Base-by-base conservation (phyloP, 92 coral and sea anemone genomes). In the Porites rus region DNA sequence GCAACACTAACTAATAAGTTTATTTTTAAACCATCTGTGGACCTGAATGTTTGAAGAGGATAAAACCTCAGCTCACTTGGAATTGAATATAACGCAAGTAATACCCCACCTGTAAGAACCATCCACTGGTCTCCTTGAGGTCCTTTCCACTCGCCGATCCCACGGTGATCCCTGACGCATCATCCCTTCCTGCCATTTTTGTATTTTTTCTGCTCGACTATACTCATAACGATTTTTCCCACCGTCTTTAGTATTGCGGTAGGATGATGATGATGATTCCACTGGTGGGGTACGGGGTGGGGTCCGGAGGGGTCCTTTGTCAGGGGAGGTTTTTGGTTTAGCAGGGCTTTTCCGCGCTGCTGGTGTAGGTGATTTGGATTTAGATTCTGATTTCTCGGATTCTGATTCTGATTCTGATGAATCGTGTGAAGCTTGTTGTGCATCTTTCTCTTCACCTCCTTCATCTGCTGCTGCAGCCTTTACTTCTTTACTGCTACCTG, bases 391-490 rank as follows among this genome's bases (percentile, higher is more conserved):
- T 51, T 80, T 50, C 9, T 81, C 81, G 13, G 92, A 69, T 31
- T 81, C 92, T 21, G 95, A 92, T 60, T 85, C 92, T 2, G 98
- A 90, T 12, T 88, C 94, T 14, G 97, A 94, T 22, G 89, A 89
- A 1, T 89, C 64, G 9, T 89, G 88, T 5, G 94, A 92, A 4
- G 80, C 90, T n/a, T 90, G 84, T 16, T 50, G 77, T 25, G 89
- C 73, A 11, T 46, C 88, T 14, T 43, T 83, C n/a, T 86, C 76
- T 21, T 81, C 81, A 18, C 75, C 58, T 24, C 52, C 85, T 25
- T 71, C 84, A 50, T 51, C 56, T 2, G 38, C 21, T 22, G 31
- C 78, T 22, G 31, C 78, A 58, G 84, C 38, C 69, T 66, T 86
- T 22, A 28, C 66, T 20, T 69, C 90, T 58, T 69, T 68, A 10